phyloP scores from a whole-genome alignment of 2,113 vertebrate genomes.

The Oreocharis arfaki region DNA sequence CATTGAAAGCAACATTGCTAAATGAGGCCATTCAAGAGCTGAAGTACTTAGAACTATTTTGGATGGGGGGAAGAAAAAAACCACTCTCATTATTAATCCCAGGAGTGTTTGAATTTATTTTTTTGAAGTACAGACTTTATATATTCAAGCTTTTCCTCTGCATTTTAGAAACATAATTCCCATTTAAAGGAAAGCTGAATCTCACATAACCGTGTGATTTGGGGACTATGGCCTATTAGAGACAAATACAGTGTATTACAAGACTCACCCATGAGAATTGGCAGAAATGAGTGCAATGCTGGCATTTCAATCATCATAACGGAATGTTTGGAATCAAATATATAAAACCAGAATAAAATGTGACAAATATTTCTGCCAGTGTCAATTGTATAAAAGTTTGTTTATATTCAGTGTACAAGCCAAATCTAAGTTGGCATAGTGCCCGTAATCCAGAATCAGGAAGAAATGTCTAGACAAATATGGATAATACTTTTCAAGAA shows the following conservation, averaged over 20 bases:
- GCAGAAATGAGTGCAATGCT: neutral
- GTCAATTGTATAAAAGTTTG: neutral
- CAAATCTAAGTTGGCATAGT: neutral
- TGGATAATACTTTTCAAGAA: neutral
- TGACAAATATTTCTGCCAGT: neutral
- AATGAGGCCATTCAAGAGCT: neutral
- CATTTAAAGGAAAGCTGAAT: neutral
- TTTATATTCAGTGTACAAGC: neutral
- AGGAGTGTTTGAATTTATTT: neutral
- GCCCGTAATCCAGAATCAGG: neutral
- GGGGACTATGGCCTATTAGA: neutral
- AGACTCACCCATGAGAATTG: neutral
- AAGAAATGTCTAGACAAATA: neutral
- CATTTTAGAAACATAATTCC: neutral
- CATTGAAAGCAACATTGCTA: neutral
- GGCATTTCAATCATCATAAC: neutral
- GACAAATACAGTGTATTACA: neutral
- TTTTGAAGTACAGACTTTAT: neutral
- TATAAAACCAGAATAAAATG: constrained; percentile 6
- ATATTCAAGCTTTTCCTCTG: neutral
- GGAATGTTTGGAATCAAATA: neutral
- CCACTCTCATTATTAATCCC: neutral
- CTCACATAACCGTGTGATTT: neutral
- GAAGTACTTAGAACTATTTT: neutral
- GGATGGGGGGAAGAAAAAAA: neutral